A percentile compares a stretch with the other conserved stretches of the same genome.
Conservation (phyloP, 2,797 vertebrate species). For the Bryconaethiops microstoma region DNA sequence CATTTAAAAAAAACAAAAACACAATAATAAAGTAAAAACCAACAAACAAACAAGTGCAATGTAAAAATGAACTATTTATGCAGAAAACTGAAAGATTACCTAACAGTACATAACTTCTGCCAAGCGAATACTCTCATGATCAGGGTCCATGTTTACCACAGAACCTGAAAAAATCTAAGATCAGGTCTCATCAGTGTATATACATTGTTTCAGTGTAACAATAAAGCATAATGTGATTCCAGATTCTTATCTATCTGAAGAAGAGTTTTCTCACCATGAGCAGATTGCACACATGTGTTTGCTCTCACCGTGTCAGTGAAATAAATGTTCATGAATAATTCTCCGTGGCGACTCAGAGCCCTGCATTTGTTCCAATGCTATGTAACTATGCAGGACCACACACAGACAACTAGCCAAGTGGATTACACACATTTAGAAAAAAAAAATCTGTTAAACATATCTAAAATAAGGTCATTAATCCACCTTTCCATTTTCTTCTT, state of each 20-base stretch:
- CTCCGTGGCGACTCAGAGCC: slow-evolving; percentile 18
- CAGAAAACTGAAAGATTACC: too few species aligned
- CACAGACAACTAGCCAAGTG: slow-evolving; percentile 16
- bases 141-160: too few species aligned
- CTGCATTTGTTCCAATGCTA: slow-evolving; percentile 30
- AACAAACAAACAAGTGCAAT: too few species aligned
- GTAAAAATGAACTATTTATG: too few species aligned
- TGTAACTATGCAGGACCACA: slow-evolving; percentile 45
- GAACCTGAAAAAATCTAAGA: not conserved
- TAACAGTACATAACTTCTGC: too few species aligned
- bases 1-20: too few species aligned
- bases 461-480: not conserved
- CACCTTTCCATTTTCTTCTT: not conserved
- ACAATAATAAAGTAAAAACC: too few species aligned
- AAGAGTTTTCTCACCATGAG: slow-evolving; percentile 4
- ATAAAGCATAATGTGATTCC: not conserved
- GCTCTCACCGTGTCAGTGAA: not conserved
- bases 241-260: not conserved
- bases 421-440: slow-evolving; percentile 23
- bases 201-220: not conserved
- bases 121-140: too few species aligned
- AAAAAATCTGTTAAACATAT: not conserved
- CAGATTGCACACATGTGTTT: slow-evolving; percentile 18
- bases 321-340: slow-evolving; percentile 26
- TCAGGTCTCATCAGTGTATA: not conserved